phyloP scores from a whole-genome alignment of 2,888 invertebrate genomes.

The Bursaphelenchus okinawaensis region DNA sequence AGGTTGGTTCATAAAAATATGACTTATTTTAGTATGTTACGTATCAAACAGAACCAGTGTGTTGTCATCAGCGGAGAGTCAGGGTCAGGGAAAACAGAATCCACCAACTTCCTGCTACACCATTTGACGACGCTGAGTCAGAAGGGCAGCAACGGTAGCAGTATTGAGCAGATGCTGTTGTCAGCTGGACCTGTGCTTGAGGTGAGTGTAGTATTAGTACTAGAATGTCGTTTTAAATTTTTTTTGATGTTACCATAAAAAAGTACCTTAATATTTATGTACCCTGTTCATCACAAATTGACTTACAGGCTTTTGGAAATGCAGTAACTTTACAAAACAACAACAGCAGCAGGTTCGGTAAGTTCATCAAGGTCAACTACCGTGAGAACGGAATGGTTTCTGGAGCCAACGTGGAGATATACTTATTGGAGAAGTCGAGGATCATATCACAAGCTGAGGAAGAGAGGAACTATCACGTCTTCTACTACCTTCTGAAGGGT shows the following conservation, averaged over 20 bases:
- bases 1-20: slow-evolving; percentile 11
- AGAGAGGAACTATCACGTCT: slow-evolving; percentile 90
- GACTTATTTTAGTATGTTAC: slow-evolving; percentile 68
- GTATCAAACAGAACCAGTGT: slow-evolving; percentile 81
- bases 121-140: slow-evolving; percentile 83
- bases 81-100: slow-evolving; percentile 85
- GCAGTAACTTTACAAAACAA: slow-evolving; percentile 92
- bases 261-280: too few species aligned
- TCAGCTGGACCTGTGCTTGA: slow-evolving; percentile 92
- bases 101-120: slow-evolving; percentile 87
- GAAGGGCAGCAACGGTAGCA: slow-evolving; percentile 85
- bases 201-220: too few species aligned
- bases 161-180: slow-evolving; percentile 91
- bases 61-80: slow-evolving; percentile 70
- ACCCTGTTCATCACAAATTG: background rate
- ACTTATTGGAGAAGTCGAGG: slow-evolving; percentile 85
- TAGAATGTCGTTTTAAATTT: too few species aligned
- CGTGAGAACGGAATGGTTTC: slow-evolving; percentile 97
- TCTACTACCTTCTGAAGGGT: slow-evolving; percentile 87
- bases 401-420: slow-evolving; percentile 90
- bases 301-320: slow-evolving; percentile 81
- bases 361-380: slow-evolving; percentile 94
- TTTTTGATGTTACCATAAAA: too few species aligned
- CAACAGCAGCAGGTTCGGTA: slow-evolving; percentile 92
- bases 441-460: slow-evolving; percentile 87